These are phyloP conservation scores for Sarcophaga subvicina DNA, from an alignment of 2,888 invertebrate species.

Conservation along the genomic window DNA sequence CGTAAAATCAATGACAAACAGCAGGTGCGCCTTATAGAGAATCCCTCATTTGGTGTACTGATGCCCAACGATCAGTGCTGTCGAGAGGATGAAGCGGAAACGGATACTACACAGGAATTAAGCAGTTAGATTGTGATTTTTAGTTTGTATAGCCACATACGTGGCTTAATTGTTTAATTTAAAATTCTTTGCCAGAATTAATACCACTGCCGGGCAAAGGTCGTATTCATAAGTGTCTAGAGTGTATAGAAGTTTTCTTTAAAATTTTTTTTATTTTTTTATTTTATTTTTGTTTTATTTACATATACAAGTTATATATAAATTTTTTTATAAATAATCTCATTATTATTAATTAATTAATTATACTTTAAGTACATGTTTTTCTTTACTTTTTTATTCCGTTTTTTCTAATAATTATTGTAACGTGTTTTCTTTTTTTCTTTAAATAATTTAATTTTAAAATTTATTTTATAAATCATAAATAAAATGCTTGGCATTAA, in stretches of 20 bases:
- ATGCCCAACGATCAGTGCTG: conserved; percentile 71
- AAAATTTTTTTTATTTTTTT: too few species aligned
- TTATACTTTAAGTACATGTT: conserved; percentile 30
- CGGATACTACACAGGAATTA: conserved; percentile 62
- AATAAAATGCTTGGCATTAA: conserved; percentile 68
- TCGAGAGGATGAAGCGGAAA: conserved; percentile 69
- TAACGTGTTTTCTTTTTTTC: conserved; percentile 25
- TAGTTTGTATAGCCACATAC: too few species aligned
- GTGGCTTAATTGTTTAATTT: conserved; percentile 11
- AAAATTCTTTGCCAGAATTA: background rate
- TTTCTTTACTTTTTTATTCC: too few species aligned
- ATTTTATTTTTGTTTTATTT: conserved; percentile 11
- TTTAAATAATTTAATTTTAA: conserved; percentile 41
- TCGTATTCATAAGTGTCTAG: background rate
- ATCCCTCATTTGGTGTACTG: conserved; percentile 76
- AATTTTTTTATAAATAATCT: background rate
- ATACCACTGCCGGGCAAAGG: conserved; percentile 14
- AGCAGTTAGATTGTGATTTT: conserved; percentile 53
- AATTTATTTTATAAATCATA: conserved; percentile 59
- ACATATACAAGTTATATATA: conserved; percentile 11
- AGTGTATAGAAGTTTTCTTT: background rate
- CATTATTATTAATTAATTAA: background rate
- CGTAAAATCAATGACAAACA: conserved; percentile 74
- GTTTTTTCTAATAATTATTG: background rate
- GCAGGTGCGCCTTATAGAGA: conserved; percentile 76